phyloP scores from a whole-genome alignment of 2,797 vertebrate genomes.

The Mastacembelus armatus region DNA sequence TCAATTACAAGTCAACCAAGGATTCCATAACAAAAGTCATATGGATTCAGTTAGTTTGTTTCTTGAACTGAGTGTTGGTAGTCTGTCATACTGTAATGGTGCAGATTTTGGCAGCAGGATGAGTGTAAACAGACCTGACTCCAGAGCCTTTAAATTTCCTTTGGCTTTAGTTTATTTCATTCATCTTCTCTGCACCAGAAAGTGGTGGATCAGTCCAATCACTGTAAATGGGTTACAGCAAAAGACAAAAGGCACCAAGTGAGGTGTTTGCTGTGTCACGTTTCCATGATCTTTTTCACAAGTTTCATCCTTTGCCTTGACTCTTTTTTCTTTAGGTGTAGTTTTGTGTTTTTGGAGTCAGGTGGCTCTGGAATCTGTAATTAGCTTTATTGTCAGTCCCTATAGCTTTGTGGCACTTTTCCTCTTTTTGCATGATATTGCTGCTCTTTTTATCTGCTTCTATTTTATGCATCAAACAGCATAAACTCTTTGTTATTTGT shows the following conservation, averaged over 20 bases:
- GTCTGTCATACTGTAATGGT: conserved; percentile 23
- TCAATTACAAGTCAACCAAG: conserved; percentile 41
- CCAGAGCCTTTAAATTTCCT: conserved; percentile 5
- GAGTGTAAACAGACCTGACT: conserved; percentile 27
- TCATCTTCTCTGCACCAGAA: conserved; percentile 17
- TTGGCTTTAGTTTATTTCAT: conserved; percentile 9
- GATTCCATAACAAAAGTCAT: conserved; percentile 45
- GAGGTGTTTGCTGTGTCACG: not conserved
- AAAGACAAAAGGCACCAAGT: not conserved
- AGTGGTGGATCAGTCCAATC: conserved; percentile 12
- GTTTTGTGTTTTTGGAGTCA: not conserved
- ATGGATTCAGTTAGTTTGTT: conserved; percentile 54
- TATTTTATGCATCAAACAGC: not conserved
- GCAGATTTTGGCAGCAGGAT: too few species aligned
- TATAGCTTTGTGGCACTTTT: conserved; percentile 1
- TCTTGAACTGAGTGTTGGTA: conserved; percentile 41
- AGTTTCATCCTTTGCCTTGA: not conserved
- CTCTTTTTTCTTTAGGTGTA: not conserved
- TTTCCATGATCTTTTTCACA: not conserved
- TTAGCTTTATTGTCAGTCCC: conserved; percentile 17
- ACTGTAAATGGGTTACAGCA: conserved; percentile 4
- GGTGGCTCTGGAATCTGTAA: conserved; percentile 16
- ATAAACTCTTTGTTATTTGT: not conserved
- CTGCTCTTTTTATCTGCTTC: too few species aligned
- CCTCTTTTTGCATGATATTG: conserved; percentile 21